Evolutionary conservation across 2,888 invertebrate species (phyloP).

Genomic region (Mongoloraphidia duomilia): DNA sequence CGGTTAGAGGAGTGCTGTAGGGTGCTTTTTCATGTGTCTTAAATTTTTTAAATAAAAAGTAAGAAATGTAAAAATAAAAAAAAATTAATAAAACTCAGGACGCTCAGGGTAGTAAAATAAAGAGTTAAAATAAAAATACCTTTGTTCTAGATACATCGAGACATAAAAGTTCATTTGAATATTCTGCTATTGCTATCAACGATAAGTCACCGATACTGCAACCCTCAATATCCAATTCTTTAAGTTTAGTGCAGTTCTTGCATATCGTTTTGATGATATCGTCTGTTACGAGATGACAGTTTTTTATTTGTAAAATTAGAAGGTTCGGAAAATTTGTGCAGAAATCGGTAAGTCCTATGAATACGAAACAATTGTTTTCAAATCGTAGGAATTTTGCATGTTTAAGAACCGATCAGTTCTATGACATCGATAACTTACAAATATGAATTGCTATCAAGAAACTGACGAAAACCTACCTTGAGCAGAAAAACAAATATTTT

Average conservation of each 20-base stretch:
- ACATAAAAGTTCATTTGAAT: constrained; percentile 20
- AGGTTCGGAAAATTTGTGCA: constrained; percentile 20
- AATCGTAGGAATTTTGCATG: background rate
- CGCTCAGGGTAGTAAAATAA: too few relatives aligned
- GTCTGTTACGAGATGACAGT: constrained; percentile 33
- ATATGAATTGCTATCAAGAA: too few relatives aligned
- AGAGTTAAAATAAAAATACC: constrained; percentile 17
- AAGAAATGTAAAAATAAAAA: too few relatives aligned
- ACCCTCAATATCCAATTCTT: constrained; percentile 32
- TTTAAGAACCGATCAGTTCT: background rate
- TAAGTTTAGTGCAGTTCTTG: constrained; percentile 31
- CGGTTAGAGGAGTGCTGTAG: too few relatives aligned
- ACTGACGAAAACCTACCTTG: too few relatives aligned
- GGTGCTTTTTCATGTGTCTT: too few relatives aligned
- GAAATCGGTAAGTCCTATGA: constrained; percentile 22
- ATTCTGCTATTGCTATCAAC: constrained; percentile 17
- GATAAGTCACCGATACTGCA: constrained; percentile 25
- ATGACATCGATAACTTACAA: background rate
- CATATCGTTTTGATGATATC: constrained; percentile 35
- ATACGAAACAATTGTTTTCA: background rate
- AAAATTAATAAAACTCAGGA: too few relatives aligned
- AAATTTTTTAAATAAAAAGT: too few relatives aligned
- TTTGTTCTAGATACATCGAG: constrained; percentile 25
- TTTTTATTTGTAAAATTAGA: constrained; percentile 18
- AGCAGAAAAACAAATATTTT: too few relatives aligned